Base-by-base conservation (phyloP, 2,888 invertebrate genomes). In the Belgica antarctica region DNA sequence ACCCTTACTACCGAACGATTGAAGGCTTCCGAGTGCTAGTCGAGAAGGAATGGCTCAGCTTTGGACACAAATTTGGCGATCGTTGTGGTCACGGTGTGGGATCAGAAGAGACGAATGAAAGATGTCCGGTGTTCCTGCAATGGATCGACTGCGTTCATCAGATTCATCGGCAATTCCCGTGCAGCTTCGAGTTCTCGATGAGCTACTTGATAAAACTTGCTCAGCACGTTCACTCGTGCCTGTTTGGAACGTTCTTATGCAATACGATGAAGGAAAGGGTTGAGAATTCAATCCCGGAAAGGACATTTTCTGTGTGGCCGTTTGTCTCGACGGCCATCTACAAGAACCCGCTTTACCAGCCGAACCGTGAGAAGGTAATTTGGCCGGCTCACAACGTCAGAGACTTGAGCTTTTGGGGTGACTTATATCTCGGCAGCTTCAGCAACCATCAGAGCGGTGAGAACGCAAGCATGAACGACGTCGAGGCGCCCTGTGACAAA, bases 71-170 rank as follows among this genome's bases (percentile, higher is more conserved):
- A 82, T 98, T 98, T 81, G 92, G 92, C 4, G 97, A 98, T 81
- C 88, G 98, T 65, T 95, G 95, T 79, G 91, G 92, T 0, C 90
- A 90, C 76, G 86, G 87, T 36, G 87, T 89, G 47, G 89, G 89
- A 12, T 84, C 87, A 2, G 93, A 92, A 73, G 96, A 96, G 76
- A 83, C 86, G n/a, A 96, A 96, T 80, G 98, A 99, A 81, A 85
- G 96, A 62, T 96, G 96, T 77, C 98, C 98, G 2, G 93, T 98
- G 74, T 99, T 99, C 83, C 83, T 98, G 72, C 98, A 99, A 81
- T 99, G 96, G 95, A 83, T 99, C 47, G 98, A 98, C 80, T 92
- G 96, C 77, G 91, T 98, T 2, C 92, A 96, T 81, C 98, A 99
- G 81, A 84, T 96, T 73, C 85, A 89, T 76, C 77, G 83, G 72